Conservation (phyloP, 1,140 invertebrate genomes). For the Drosophila persimilis region DNA sequence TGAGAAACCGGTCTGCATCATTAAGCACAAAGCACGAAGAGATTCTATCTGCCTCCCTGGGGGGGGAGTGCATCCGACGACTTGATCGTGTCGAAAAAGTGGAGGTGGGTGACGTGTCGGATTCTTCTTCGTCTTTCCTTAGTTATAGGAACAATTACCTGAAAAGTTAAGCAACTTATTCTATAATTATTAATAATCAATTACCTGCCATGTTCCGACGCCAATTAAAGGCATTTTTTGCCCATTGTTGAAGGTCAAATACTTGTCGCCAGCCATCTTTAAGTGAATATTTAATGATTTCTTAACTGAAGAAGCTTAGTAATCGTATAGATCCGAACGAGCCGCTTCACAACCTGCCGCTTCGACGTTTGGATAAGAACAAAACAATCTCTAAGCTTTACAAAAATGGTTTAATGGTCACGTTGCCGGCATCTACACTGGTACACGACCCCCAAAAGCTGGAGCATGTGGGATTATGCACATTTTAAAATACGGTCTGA, state of each 20-base stretch:
- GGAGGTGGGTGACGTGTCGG: no score
- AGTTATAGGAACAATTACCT: neutral
- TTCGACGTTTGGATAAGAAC: neutral
- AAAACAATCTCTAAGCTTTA: neutral
- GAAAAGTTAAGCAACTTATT: neutral
- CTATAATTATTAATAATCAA: neutral
- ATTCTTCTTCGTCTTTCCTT: no score
- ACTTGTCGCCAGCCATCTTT: constrained; percentile 66
- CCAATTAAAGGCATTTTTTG: constrained; percentile 89
- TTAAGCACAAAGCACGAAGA: no score
- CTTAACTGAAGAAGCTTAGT: neutral
- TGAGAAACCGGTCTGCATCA: no score
- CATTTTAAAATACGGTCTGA: neutral
- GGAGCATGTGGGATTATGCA: neutral
- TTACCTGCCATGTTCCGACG: constrained; percentile 92
- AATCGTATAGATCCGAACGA: neutral
- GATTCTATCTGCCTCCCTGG: no score
- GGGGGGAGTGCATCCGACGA: no score
- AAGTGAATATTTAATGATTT: neutral
- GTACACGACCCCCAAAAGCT: no score
- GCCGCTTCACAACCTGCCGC: constrained; percentile 7
- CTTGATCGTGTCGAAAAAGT: no score
- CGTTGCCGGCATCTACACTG: neutral
- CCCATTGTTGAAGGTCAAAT: constrained; percentile 80
- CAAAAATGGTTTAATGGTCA: neutral